A percentile compares a stretch with the other conserved stretches of the same genome.
These are phyloP conservation scores for Mus spretus DNA, from an alignment of 2,797 vertebrate genomes.

Conservation along the genomic window DNA sequence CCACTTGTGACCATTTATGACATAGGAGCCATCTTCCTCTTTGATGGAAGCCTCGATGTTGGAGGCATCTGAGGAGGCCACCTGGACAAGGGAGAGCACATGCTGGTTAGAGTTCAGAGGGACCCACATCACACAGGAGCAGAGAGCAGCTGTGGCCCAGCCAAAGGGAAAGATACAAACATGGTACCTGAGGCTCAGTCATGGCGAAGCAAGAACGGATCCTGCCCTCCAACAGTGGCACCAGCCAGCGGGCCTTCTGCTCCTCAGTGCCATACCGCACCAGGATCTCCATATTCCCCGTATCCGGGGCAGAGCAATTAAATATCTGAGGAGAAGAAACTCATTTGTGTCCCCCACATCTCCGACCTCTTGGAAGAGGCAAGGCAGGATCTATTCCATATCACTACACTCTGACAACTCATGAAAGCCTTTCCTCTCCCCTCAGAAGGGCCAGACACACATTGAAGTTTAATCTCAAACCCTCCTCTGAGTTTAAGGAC, in stretches of 20 bases:
- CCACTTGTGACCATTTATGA: constrained; percentile 88
- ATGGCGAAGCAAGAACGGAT: constrained; percentile 88
- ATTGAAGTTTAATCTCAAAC: neutral
- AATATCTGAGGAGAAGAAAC: constrained; percentile 81
- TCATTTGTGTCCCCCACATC: rapidly evolving
- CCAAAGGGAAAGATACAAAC: rapidly evolving
- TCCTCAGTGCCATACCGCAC: constrained; percentile 83
- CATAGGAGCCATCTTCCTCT: constrained; percentile 80
- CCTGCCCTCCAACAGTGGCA: constrained; percentile 85
- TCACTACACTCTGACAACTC: neutral
- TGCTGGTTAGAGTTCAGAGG: neutral
- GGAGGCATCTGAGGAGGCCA: constrained; percentile 88
- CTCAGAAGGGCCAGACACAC: neutral
- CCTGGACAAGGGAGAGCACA: constrained; percentile 72
- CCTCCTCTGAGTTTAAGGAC: neutral
- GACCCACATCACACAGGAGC: rapidly evolving
- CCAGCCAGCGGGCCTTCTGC: constrained; percentile 87
- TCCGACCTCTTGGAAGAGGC: neutral
- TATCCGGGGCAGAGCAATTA: constrained; percentile 89
- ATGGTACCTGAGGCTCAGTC: constrained; percentile 86
- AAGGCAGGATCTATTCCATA: too few species aligned
- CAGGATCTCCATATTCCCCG: constrained; percentile 88
- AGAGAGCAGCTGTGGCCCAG: rapidly evolving
- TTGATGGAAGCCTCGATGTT: constrained; percentile 87
- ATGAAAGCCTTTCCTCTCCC: neutral